These are phyloP conservation scores for Carassius carassius DNA, from an alignment of 2,113 vertebrate genomes.

Conservation along the genomic window DNA sequence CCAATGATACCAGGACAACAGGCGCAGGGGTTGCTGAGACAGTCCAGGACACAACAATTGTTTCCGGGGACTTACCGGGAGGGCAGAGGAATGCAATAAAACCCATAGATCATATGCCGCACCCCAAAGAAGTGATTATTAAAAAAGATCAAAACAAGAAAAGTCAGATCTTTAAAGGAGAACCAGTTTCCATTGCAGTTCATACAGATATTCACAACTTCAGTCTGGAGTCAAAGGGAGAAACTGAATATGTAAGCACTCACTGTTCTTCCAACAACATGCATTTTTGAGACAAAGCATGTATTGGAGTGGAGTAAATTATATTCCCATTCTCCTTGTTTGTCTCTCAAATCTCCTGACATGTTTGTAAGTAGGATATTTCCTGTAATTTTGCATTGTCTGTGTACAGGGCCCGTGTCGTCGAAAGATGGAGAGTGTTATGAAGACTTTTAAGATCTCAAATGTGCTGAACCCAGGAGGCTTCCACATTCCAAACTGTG, in stretches of 20 bases:
- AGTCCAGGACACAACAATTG: neutral
- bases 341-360: neutral
- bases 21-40: slow-evolving; percentile 38
- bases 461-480: slow-evolving; percentile 86
- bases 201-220: slow-evolving; percentile 88
- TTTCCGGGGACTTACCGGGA: slow-evolving; percentile 68
- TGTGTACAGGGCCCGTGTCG: slow-evolving; percentile 87
- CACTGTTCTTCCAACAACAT: neutral
- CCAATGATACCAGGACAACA: slow-evolving; percentile 62
- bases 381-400: slow-evolving; percentile 6
- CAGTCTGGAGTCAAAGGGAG: slow-evolving; percentile 89
- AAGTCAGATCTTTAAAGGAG: slow-evolving; percentile 87
- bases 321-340: neutral
- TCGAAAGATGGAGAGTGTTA: slow-evolving; percentile 90
- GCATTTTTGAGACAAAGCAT: slow-evolving; percentile 5
- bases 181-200: slow-evolving; percentile 79
- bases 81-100: slow-evolving; percentile 70
- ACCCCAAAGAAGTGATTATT: slow-evolving; percentile 78
- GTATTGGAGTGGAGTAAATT: neutral
- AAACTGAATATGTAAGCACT: slow-evolving; percentile 90
- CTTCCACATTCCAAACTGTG: slow-evolving; percentile 95
- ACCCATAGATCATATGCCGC: slow-evolving; percentile 70
- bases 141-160: slow-evolving; percentile 84
- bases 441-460: slow-evolving; percentile 89
- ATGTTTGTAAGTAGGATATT: neutral